A percentile compares a stretch with the other conserved stretches of the same genome.
Evolutionary conservation across 2,888 invertebrate genomes (phyloP).

Genomic region (Apotomis capreana): DNA sequence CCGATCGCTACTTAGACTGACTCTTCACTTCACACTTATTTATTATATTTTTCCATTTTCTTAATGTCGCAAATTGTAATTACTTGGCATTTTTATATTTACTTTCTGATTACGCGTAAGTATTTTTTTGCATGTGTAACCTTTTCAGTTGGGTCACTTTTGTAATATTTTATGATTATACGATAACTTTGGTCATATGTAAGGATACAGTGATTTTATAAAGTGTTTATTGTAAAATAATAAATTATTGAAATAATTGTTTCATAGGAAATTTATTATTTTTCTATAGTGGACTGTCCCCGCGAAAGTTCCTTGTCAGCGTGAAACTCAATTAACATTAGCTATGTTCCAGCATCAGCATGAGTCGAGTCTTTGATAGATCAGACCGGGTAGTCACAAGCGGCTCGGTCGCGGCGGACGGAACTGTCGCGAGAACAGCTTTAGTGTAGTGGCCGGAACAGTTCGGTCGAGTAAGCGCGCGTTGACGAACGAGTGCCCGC

Average conservation of each 20-base stretch:
- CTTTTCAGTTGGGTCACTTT: slow-evolving; percentile 53
- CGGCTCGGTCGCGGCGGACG: background rate
- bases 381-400: background rate
- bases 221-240: slow-evolving; percentile 69
- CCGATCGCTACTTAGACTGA: slow-evolving; percentile 35
- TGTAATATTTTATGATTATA: slow-evolving; percentile 45
- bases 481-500: no score
- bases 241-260: slow-evolving; percentile 66
- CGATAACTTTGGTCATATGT: slow-evolving; percentile 58
- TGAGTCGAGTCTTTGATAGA: background rate
- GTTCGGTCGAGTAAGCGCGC: background rate
- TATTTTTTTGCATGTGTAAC: slow-evolving; percentile 42
- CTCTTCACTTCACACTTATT: slow-evolving; percentile 37
- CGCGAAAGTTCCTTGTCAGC: slow-evolving; percentile 27
- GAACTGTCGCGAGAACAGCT: slow-evolving; percentile 32
- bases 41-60: slow-evolving; percentile 24
- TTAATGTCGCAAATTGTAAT: slow-evolving; percentile 25
- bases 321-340: background rate
- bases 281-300: slow-evolving; percentile 56
- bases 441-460: slow-evolving; percentile 20
- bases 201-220: slow-evolving; percentile 71
- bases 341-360: background rate
- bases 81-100: slow-evolving; percentile 38
- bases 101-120: slow-evolving; percentile 31
- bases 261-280: slow-evolving; percentile 62